These are phyloP conservation scores for Macroglossus sobrinus DNA, from an alignment of 2,113 vertebrate genomes.

Conservation along the genomic window DNA sequence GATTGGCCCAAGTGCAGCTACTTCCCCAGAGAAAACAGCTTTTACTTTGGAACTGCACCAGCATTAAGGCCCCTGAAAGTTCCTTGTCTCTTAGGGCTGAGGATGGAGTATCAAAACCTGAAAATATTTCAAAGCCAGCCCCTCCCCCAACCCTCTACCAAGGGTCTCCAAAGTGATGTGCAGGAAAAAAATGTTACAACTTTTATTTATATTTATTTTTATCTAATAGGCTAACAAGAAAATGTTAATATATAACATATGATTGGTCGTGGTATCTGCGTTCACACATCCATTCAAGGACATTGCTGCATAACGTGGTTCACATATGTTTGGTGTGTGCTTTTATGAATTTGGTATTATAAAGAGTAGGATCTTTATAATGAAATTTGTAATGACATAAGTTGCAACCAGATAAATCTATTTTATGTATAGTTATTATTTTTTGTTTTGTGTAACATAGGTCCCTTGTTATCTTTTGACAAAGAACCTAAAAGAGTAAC, in stretches of 20 bases:
- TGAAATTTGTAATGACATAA: background rate
- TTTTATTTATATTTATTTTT: background rate
- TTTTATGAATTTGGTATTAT: background rate
- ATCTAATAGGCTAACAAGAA: background rate
- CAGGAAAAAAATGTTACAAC: background rate
- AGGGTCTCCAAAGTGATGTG: background rate
- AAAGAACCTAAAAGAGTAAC: constrained; percentile 9
- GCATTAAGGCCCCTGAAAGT: background rate
- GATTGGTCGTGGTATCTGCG: background rate
- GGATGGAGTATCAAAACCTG: background rate
- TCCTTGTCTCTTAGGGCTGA: background rate
- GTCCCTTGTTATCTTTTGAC: constrained; percentile 28
- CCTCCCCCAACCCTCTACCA: too few relatives aligned
- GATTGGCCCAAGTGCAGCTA: background rate
- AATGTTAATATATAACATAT: background rate
- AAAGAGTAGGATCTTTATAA: background rate
- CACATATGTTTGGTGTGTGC: background rate
- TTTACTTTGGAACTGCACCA: background rate
- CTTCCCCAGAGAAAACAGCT: background rate
- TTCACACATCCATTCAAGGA: background rate
- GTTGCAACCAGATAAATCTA: background rate
- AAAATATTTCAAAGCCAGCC: background rate
- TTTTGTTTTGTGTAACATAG: background rate
- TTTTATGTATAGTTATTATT: background rate
- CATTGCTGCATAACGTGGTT: background rate